Base-by-base conservation (phyloP, 2,797 vertebrate genomes). In the Pogonophryne albipinna region DNA sequence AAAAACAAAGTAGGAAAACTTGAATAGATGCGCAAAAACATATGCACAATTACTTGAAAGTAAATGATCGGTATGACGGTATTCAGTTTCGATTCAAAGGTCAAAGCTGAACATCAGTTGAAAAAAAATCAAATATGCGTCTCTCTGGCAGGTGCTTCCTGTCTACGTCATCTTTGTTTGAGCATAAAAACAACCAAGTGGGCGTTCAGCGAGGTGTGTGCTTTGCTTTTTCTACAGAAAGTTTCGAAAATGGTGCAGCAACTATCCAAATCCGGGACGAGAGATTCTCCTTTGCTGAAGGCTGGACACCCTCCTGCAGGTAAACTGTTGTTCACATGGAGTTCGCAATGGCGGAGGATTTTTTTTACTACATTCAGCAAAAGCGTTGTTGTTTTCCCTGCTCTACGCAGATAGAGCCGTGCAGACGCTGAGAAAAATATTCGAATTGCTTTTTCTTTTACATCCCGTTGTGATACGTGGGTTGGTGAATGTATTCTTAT, bases 241-340 rank as follows among this genome's bases (percentile, higher is more conserved):
- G n/a, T 81, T 78, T 71, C 6, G 46, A 89, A 77, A 61, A 95
- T 95, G 94, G 94, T 94, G 80, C 94, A 94, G 47, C 83, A 94
- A 51, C 23, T 88, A 23, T 71, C 87, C 15, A 94, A 94, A 88
- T 16, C 74, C 15, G 91, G 89, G 41, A 58, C 52, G 45, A 92
- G 78, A 45, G 87, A 89, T 19, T 6, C 64, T 27, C 62, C 78
- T 16, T 0, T 78, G 20, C 87, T 95, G 66, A 96, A 93, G 49
- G 95, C 91, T 49, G 95, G 95, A 0, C 95, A 95, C 51, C 94
- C 88, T 34, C 95, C 95, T 0, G 95, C 95, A 94, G 95, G 95
- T 96, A 90, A 80, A 45, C 2, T 1, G 0, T 1, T 41, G 47
- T 6, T 10, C 3, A 2, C 50, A 3, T 3, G 4, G 2, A 16